These are phyloP conservation scores for Rosalia funebris DNA, from an alignment of 2,888 invertebrate genomes.

Conservation along the genomic window DNA sequence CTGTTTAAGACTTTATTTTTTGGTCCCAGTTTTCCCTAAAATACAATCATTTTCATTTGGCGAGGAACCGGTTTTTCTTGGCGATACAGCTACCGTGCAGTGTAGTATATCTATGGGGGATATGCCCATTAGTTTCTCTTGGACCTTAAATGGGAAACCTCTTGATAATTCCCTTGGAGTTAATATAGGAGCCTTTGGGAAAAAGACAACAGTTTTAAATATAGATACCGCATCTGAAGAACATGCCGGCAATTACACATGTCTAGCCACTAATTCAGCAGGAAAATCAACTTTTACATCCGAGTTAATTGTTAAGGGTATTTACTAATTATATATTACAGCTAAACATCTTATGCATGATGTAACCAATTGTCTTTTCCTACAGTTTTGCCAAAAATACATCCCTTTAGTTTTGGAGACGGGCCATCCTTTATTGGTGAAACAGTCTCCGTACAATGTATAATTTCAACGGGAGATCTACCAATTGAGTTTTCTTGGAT, in stretches of 20 bases:
- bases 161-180: slow-evolving; percentile 65
- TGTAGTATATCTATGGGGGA: slow-evolving; percentile 77
- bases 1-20: slow-evolving; percentile 43
- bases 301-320: slow-evolving; percentile 68
- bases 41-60: no score
- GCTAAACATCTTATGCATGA: neutral
- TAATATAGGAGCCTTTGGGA: slow-evolving; percentile 70
- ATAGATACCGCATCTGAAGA: slow-evolving; percentile 67
- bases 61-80: no score
- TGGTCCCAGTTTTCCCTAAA: no score
- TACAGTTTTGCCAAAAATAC: slow-evolving; percentile 66
- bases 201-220: slow-evolving; percentile 72
- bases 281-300: slow-evolving; percentile 66
- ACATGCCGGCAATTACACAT: slow-evolving; percentile 70
- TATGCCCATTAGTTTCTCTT: slow-evolving; percentile 77
- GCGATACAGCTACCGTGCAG: slow-evolving; percentile 74
- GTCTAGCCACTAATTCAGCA: slow-evolving; percentile 67
- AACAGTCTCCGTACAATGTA: slow-evolving; percentile 71
- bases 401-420: slow-evolving; percentile 78
- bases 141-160: slow-evolving; percentile 74
- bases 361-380: neutral
- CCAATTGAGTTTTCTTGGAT: slow-evolving; percentile 81
- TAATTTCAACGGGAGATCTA: slow-evolving; percentile 78
- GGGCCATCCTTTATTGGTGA: slow-evolving; percentile 74
- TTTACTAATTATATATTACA: neutral